Conservation (phyloP, 2,888 invertebrate species). For the Ochlodes sylvanus region DNA sequence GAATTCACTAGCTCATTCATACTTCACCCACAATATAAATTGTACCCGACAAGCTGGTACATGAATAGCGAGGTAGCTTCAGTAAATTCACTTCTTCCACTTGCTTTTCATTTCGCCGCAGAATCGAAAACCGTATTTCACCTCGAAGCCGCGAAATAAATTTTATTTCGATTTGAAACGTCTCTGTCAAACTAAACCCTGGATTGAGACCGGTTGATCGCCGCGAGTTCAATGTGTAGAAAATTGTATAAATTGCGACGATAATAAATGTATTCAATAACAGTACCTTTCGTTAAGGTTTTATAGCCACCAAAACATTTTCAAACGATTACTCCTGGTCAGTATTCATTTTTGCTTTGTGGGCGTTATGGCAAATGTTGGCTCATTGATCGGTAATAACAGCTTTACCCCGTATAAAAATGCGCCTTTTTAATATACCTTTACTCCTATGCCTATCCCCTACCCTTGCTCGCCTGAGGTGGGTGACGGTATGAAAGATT, state of each 20-base stretch:
- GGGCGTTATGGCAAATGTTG: too few relatives aligned
- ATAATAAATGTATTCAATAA: not conserved
- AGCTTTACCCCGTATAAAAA: too few relatives aligned
- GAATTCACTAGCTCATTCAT: slow-evolving; percentile 2
- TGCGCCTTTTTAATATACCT: too few relatives aligned
- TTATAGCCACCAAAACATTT: too few relatives aligned
- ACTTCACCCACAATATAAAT: slow-evolving; percentile 25
- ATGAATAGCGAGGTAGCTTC: slow-evolving; percentile 12
- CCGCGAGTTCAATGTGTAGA: slow-evolving; percentile 59
- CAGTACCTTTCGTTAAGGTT: not conserved
- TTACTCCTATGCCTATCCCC: too few relatives aligned
- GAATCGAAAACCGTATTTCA: slow-evolving; percentile 32
- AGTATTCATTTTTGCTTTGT: too few relatives aligned
- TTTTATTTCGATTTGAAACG: slow-evolving; percentile 63
- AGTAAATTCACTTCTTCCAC: slow-evolving; percentile 25
- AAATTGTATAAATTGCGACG: slow-evolving; percentile 71
- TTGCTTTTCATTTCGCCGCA: slow-evolving; percentile 20
- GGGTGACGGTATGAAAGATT: too few relatives aligned
- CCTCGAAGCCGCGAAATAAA: slow-evolving; percentile 43
- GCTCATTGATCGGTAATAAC: too few relatives aligned
- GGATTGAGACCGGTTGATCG: slow-evolving; percentile 62
- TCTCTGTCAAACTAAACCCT: slow-evolving; percentile 64
- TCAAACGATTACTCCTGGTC: too few relatives aligned
- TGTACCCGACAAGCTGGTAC: slow-evolving; percentile 11
- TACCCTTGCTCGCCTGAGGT: too few relatives aligned